phyloP scores from a whole-genome alignment of 2,113 vertebrate genomes.

The Chionodraco myersi region DNA sequence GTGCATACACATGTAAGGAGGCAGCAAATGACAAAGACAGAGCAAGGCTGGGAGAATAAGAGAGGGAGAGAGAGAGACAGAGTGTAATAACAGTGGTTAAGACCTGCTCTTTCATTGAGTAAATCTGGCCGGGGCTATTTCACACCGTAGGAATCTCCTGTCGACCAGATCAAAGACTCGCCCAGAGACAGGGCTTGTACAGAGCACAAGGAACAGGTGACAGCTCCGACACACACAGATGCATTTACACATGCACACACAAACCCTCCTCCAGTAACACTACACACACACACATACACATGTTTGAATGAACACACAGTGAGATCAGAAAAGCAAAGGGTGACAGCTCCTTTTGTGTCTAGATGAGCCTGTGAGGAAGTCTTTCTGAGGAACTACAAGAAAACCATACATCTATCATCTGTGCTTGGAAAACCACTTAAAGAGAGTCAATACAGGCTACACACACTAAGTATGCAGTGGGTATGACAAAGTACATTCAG shows the following conservation, averaged over 20 bases:
- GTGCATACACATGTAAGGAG: constrained; percentile 25
- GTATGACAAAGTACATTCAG: constrained; percentile 69
- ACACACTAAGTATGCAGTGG: constrained; percentile 47
- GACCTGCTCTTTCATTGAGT: constrained; percentile 78
- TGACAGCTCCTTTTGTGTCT: constrained; percentile 75
- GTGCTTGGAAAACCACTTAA: constrained; percentile 71
- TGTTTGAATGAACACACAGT: constrained; percentile 64
- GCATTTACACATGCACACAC: constrained; percentile 43
- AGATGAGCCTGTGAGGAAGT: constrained; percentile 59
- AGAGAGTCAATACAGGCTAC: constrained; percentile 57
- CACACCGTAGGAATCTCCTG: constrained; percentile 81
- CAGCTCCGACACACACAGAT: constrained; percentile 51
- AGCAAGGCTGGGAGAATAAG: constrained; percentile 22
- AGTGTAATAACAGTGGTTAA: constrained; percentile 83
- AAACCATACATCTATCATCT: constrained; percentile 70
- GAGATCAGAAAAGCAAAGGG: constrained; percentile 66
- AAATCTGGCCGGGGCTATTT: constrained; percentile 81
- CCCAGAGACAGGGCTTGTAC: constrained; percentile 58
- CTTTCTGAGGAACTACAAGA: constrained; percentile 53
- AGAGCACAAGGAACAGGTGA: constrained; percentile 72
- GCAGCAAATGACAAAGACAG: constrained; percentile 55
- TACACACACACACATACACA: constrained; percentile 27
- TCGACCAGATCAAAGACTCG: constrained; percentile 80
- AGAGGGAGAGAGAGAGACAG: constrained; percentile 34
- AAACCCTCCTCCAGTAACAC: constrained; percentile 4